Evolutionary conservation across 2,113 vertebrate species (phyloP).

Genomic region (Lontra canadensis): DNA sequence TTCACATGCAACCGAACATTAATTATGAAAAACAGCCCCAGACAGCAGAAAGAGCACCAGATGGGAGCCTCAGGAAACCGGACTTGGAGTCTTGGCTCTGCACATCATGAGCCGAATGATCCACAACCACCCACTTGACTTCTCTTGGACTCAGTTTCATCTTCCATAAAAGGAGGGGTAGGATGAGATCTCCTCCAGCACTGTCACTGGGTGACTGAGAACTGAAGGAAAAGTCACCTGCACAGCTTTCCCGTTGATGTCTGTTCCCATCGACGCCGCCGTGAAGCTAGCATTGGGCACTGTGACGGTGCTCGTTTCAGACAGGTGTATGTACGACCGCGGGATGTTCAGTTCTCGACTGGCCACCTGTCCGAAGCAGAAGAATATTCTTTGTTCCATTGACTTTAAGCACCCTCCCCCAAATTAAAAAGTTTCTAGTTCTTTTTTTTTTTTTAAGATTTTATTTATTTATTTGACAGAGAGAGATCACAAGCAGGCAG

Average conservation of each 20-base stretch:
- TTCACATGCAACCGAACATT: background rate
- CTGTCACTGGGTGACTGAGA: background rate
- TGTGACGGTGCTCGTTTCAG: constrained; percentile 88
- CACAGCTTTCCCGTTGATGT: constrained; percentile 92
- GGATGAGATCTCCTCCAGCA: background rate
- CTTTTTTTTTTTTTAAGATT: no score
- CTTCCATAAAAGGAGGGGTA: background rate
- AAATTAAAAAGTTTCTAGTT: background rate
- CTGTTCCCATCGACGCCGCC: constrained; percentile 88
- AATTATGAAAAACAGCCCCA: background rate
- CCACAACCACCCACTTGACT: background rate
- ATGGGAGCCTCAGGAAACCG: background rate
- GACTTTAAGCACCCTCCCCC: background rate
- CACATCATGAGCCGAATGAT: background rate
- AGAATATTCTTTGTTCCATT: background rate
- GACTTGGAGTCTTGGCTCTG: background rate
- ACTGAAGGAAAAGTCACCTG: constrained; percentile 82
- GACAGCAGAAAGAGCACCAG: background rate
- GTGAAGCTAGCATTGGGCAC: constrained; percentile 89
- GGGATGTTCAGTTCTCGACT: constrained; percentile 91
- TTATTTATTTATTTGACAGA: no score
- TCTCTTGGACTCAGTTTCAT: background rate
- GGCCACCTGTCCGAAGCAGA: constrained; percentile 85
- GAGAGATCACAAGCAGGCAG: no score
- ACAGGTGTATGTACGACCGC: constrained; percentile 86